These are phyloP conservation scores for Vicugna pacos DNA, from an alignment of 2,113 vertebrate species.

Conservation along the genomic window DNA sequence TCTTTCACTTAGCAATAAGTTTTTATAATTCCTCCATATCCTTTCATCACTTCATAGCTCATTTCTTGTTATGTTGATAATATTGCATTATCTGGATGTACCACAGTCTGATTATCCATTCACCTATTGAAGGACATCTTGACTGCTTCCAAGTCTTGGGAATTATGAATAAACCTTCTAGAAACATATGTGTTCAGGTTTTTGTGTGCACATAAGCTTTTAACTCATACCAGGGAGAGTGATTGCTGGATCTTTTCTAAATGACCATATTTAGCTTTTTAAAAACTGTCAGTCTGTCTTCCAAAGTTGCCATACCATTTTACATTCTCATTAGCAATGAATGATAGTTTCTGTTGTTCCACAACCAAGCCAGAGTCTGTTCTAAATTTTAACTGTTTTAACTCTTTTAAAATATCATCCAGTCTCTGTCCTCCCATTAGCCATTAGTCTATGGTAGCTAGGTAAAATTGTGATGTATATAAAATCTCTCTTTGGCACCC, in stretches of 20 bases:
- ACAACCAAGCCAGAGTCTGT: neutral
- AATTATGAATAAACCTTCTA: neutral
- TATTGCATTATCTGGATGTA: neutral
- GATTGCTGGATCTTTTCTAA: neutral
- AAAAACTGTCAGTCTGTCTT: neutral
- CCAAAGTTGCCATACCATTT: neutral
- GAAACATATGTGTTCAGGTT: neutral
- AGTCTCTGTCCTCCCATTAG: no score
- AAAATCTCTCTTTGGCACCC: neutral
- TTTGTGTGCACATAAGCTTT: neutral
- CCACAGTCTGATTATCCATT: neutral
- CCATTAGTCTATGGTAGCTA: neutral
- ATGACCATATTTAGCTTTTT: neutral
- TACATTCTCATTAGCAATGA: neutral
- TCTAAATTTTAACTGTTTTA: neutral
- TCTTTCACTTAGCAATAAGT: neutral
- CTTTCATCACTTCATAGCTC: neutral
- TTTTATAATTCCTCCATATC: neutral
- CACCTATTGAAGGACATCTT: neutral
- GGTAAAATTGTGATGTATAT: neutral
- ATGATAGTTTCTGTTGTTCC: neutral
- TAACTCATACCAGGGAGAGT: neutral
- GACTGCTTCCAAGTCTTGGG: neutral
- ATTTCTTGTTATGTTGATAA: neutral
- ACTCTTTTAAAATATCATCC: neutral